Evolutionary conservation across 30 jellyfish, hydroid and myxozoan genomes (phyloP), one percentile per base, ranked within the genome.

Genomic region (Aurelia sp.): DNA sequence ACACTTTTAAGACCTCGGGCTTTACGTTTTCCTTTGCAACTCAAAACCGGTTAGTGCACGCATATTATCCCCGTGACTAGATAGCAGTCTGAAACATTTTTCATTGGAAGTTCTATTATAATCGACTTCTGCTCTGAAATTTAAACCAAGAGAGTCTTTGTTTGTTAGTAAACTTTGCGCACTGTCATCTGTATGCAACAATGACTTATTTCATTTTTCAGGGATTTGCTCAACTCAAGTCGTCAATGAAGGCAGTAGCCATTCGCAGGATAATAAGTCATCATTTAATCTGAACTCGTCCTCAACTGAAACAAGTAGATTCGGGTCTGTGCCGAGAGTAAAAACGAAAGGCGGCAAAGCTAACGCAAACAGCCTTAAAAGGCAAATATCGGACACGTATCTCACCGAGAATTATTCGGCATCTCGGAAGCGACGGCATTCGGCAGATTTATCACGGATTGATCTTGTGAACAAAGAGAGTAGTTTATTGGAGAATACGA

Each of bases 321-420:
- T 85, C 63, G 94, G 94, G 13, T 71, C 94, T 3, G 94, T 85
- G 20, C 94, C 94, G 10, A 73, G 94, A 61, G 94, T 85, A 18
- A 85, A 85, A 64, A 85, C 94, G 94, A 85, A 85, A 21, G 21
- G 50, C 57, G 11, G 47, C 20, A 72, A 72, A 68, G 41, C 84
- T 19, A 82, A 31, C 72, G n/a, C 78, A 3, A 22, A 67, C 35
- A 51, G 63, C 21, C 47, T 73, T 6, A 85, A 85, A 52, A 81
- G 94, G 16, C 88, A 85, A 74, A 13, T 72, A 5, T 85, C 94
- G 67, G 79, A 73, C 53, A 30, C 76, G 13, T 55, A 19, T 31
- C 24, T 66, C 48, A 48, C 68, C 27, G 88, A 51, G 33, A 51
- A 76, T 17, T 63, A 35, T 73, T 74, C 78, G 82, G 58, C 88